Evolutionary conservation across 2,888 invertebrate genomes (phyloP).

Genomic region (Chouioia cunea): DNA sequence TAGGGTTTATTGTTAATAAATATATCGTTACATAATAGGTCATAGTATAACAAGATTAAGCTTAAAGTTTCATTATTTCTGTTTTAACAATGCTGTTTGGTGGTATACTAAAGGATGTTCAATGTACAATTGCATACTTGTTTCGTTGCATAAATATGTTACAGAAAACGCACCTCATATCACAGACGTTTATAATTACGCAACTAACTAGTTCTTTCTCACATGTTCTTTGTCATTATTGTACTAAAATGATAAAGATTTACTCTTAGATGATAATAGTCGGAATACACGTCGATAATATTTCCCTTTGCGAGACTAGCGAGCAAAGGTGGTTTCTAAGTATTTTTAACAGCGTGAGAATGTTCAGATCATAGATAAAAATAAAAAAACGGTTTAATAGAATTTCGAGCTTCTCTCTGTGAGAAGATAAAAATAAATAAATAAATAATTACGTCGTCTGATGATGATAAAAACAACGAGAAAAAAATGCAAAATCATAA

Average conservation of each 20-base stretch:
- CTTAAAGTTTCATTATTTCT: constrained; percentile 24
- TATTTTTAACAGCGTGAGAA: too few relatives aligned
- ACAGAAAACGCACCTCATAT: constrained; percentile 51
- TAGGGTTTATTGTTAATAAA: neutral
- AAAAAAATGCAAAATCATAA: too few relatives aligned
- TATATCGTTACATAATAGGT: constrained; percentile 32
- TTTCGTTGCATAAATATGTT: constrained; percentile 43
- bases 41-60: constrained; percentile 32
- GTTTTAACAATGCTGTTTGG: constrained; percentile 33
- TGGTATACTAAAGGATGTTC: constrained; percentile 31
- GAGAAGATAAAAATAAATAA: too few relatives aligned
- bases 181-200: constrained; percentile 50
- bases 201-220: constrained; percentile 33
- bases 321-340: too few relatives aligned
- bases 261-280: neutral
- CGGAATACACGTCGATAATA: too few relatives aligned
- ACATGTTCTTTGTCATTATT: constrained; percentile 24
- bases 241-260: constrained; percentile 10
- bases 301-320: too few relatives aligned
- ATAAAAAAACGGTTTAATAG: too few relatives aligned
- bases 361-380: too few relatives aligned
- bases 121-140: constrained; percentile 29
- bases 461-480: too few relatives aligned
- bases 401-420: too few relatives aligned
- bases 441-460: too few relatives aligned